These are phyloP conservation scores for Calliopum simillimum DNA, from an alignment of 2,888 invertebrate species.

Conservation along the genomic window DNA sequence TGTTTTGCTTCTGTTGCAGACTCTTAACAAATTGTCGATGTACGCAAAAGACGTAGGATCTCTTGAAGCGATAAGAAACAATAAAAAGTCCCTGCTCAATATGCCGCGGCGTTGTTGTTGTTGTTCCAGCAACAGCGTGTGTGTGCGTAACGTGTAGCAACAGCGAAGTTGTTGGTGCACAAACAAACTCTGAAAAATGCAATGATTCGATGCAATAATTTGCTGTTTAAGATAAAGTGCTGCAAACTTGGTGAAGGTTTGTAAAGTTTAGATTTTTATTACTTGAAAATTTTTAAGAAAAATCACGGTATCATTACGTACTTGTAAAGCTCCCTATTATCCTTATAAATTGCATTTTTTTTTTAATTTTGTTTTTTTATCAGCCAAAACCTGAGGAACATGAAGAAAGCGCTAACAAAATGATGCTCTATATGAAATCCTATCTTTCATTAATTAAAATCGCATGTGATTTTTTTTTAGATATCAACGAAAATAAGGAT, in stretches of 20 bases:
- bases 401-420: too few relatives aligned
- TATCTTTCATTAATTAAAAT: too few relatives aligned
- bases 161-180: background rate
- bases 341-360: too few relatives aligned
- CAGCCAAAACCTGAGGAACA: too few relatives aligned
- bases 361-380: too few relatives aligned
- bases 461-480: too few relatives aligned
- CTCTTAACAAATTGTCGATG: constrained; percentile 31
- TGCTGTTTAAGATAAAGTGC: constrained; percentile 28
- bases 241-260: constrained; percentile 17
- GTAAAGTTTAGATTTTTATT: too few relatives aligned
- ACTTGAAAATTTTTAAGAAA: too few relatives aligned
- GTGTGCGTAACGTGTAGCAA: constrained; percentile 11
- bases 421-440: too few relatives aligned
- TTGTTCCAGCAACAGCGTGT: background rate
- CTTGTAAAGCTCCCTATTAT: too few relatives aligned
- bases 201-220: constrained; percentile 25
- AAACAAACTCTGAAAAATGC: constrained; percentile 12
- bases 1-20: background rate
- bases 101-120: background rate
- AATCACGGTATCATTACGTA: too few relatives aligned
- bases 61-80: constrained; percentile 23
- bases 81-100: constrained; percentile 17
- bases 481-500: too few relatives aligned
- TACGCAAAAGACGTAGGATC: constrained; percentile 11